Base-by-base conservation (phyloP, 2,797 vertebrate species). In the Coilia nasus region DNA sequence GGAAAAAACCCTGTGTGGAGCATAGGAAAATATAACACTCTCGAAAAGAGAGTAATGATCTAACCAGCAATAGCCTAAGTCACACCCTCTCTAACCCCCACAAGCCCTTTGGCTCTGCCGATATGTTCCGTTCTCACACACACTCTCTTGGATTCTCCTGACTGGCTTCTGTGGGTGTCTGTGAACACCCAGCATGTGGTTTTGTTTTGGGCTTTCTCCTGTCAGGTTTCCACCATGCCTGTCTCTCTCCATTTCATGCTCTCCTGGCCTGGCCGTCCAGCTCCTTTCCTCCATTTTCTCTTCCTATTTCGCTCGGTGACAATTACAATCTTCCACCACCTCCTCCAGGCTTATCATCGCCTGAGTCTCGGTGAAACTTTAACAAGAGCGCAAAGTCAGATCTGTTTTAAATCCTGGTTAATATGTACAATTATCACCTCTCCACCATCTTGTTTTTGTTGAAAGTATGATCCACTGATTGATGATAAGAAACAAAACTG, bases 221-320 rank as follows among this genome's bases (percentile, higher is more conserved):
- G 60, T 91, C 83, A 91, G 82, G 84, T 85, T 87, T 92, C 86
- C 80, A 82, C 89, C 84, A 91, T 92, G 89, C 88, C 84, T 86
- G 86, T 93, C 89, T 87, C 67, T 86, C 90, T 89, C 59, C 57
- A 87, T 92, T 89, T 85, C 90, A 92, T 92, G 92, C 67, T 87
- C 71, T 91, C 86, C 91, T 91, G 90, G 89, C 89, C 87, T 80
- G n/a, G 19, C 86, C 81, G 31, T 54, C 15, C 47, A 82, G 25
- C 85, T 81, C 71, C 35, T 28, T 88, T 78, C 85, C 71, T 84
- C 71, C 83, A 85, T 88, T 86, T 81, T 47, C 9, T 88, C 87
- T 87, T 83, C 67, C 15, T 41, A 54, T 71, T 28, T 78, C 71
- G 35, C 17, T 78, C 15, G 15, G 71, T 78, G 71, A 78, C 71